Evolutionary conservation across 2,888 invertebrate genomes (phyloP), one percentile per base, ranked within the genome.

Genomic region (Cryptophagus acutangulus): DNA sequence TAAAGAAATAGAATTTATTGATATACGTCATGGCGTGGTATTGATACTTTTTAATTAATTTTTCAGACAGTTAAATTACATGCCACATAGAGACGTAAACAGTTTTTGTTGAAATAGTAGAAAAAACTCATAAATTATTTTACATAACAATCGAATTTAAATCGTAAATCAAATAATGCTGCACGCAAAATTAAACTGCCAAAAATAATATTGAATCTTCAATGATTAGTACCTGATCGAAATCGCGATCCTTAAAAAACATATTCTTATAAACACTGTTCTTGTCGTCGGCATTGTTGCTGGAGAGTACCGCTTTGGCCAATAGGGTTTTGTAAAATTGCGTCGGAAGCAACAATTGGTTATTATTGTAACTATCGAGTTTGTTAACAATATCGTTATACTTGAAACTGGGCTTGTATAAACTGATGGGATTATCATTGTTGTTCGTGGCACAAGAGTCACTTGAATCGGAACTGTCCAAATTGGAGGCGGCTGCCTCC

Each of bases 291-390:
- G n/a, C n/a, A n/a, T n/a, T n/a, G 61, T 69, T 62, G 44, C 64
- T 75, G 33, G 78, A 77, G 37, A 79, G 71, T 10, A 79, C 78
- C n/a, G 81, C 81, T 62, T 75, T 86, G 8, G 86, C 86, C 59
- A 87, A 69, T 46, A 87, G 75, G 57, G 81, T 87, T 68, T 87
- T 87, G 63, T 87, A 87, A 55, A 87, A 73, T 61, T 87, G 86
- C 40, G 84, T 81, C 6, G 86, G 86, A 46, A 87, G 71, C 36
- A 87, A 42, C 46, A 70, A 52, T 50, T 70, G 70, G 48, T 70
- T 70, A 48, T 70, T 70, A 46, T 70, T 70, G 48, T 70, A 70
- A 41, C 63, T 61, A 51, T 70, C 70, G 41, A 70, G 54, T 51
- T 70, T 70, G 43, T 68, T 70, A 31, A 68, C 67, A 48, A 69